These are phyloP conservation scores for Myrmecophaga tridactyla DNA, from an alignment of 2,113 vertebrate genomes.

Conservation along the genomic window DNA sequence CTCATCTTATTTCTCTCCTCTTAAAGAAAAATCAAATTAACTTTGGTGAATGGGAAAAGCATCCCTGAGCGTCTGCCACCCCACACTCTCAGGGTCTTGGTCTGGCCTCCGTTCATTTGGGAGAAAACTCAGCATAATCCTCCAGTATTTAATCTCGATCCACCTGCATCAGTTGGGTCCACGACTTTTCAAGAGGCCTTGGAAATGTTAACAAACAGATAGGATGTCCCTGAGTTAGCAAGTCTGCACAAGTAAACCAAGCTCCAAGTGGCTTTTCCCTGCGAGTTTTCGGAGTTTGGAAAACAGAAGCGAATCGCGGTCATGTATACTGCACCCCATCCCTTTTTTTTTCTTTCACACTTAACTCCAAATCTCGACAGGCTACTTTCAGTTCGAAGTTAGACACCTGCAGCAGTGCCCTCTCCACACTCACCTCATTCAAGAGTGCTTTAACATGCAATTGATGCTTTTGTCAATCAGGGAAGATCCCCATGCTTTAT, in stretches of 20 bases:
- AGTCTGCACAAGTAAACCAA: background rate
- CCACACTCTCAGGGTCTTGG: background rate
- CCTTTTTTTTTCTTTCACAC: background rate
- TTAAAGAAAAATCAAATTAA: background rate
- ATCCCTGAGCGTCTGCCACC: fast-evolving
- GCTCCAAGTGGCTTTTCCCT: background rate
- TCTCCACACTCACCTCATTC: background rate
- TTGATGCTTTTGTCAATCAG: background rate
- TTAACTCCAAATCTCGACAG: background rate
- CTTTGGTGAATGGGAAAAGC: background rate
- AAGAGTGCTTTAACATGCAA: background rate
- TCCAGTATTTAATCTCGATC: background rate
- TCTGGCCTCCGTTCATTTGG: background rate
- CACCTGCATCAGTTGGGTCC: background rate
- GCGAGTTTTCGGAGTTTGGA: background rate
- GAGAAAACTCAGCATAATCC: background rate
- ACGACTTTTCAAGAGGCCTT: background rate
- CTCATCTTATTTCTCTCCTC: background rate
- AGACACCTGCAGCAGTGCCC: fast-evolving
- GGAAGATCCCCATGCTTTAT: background rate
- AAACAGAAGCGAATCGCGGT: background rate
- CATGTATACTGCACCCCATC: background rate
- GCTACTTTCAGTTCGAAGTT: background rate
- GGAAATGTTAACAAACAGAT: background rate
- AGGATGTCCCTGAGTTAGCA: background rate